Base-by-base conservation (phyloP, 2,113 vertebrate genomes). In the Tychaedon coryphoeus region DNA sequence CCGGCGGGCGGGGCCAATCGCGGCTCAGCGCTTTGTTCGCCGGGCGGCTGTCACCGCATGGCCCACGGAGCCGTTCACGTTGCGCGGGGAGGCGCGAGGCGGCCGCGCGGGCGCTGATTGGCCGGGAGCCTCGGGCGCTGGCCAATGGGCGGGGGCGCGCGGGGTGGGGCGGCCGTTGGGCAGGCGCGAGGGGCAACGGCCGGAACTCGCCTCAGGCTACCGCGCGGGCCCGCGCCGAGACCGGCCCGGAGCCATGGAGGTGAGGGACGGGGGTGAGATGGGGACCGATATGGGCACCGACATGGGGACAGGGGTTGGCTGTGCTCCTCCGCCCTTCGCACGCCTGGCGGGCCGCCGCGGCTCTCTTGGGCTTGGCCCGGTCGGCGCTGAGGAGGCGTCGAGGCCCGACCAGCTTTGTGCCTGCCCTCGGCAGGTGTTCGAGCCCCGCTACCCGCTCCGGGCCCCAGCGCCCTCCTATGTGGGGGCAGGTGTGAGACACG, bases 281-380 rank as follows among this genome's bases (percentile, higher is more conserved):
- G 75, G 53, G 34, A 14, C 5, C 8, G 34, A 25, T 9, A 6
- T 1, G 12, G 42, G 40, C 29, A 2, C 40, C 12, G 36, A 8
- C 6, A 29, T 7, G 8, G 72, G 26, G 20, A 38, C 8, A 4
- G 28, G 34, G 54, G 3, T 2, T 33, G 2, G 14, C 29, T 4
- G 19, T 4, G 50, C 33, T 5, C 4, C 66, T 29, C 12, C 5
- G 20, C 15, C 33, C 25, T 23, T 6, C 31, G 6, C 42, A 34
- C 33, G 5, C 23, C 14, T 5, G 1, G 12, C 5, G 9, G 42
- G 10, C 13, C 5, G 34, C 9, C 4, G 12, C 19, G 17, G 31
- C 31, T 23, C 6, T 23, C 12, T 9, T 2, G 15, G 12, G 4
- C 14, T 17, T 9, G 18, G 62, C 33, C 34, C 8, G 12, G 2